A percentile compares a stretch with the other conserved stretches of the same genome.
Evolutionary conservation across 2,888 invertebrate genomes (phyloP).

Genomic region (Sthenelais limicola): DNA sequence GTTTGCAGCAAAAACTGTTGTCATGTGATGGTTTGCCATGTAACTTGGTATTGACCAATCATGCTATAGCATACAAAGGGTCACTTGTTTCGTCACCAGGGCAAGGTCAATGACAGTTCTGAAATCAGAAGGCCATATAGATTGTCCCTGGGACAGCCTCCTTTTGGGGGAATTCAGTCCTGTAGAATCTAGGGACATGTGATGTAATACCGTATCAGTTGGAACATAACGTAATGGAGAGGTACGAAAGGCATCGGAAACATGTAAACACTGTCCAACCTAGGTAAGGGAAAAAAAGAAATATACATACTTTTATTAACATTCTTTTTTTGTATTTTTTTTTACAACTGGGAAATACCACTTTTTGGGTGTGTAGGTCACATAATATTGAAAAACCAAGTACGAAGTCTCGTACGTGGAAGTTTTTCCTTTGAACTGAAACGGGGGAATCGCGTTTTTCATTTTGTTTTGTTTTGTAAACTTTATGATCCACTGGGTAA

Average conservation of each 20-base stretch:
- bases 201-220: slow-evolving; percentile 33
- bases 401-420: too few species aligned
- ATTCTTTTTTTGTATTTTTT: neutral
- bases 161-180: slow-evolving; percentile 26
- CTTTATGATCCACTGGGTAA: too few species aligned
- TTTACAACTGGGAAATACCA: slow-evolving; percentile 13
- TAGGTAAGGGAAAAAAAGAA: slow-evolving; percentile 39
- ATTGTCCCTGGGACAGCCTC: slow-evolving; percentile 1
- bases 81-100: slow-evolving; percentile 23
- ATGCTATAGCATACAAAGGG: slow-evolving; percentile 35
- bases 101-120: slow-evolving; percentile 1
- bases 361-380: slow-evolving; percentile 20
- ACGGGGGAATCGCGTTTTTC: too few species aligned
- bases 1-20: slow-evolving; percentile 37
- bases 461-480: too few species aligned
- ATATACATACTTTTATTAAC: slow-evolving; percentile 19
- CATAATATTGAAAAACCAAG: too few species aligned
- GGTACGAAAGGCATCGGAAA: slow-evolving; percentile 35
- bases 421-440: too few species aligned
- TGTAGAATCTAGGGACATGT: slow-evolving; percentile 27
- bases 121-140: neutral
- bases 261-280: slow-evolving; percentile 40
- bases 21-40: slow-evolving; percentile 33
- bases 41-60: slow-evolving; percentile 34
- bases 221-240: slow-evolving; percentile 37